These are phyloP conservation scores for Lasioglossum albipes DNA, from an alignment of 1,140 invertebrate genomes.

Conservation along the genomic window DNA sequence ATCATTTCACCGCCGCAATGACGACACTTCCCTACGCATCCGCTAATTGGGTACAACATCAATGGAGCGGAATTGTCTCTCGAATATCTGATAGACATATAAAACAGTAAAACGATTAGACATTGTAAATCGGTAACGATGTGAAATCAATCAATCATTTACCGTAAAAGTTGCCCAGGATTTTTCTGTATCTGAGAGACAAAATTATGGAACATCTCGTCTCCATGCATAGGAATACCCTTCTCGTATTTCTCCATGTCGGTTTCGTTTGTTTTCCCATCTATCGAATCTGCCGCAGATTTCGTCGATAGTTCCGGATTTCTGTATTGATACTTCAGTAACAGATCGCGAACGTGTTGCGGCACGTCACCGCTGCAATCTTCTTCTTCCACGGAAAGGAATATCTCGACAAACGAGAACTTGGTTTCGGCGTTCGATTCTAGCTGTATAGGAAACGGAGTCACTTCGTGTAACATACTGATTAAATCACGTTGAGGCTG, in stretches of 20 bases:
- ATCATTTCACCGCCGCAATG: slow-evolving; percentile 86
- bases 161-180: slow-evolving; percentile 91
- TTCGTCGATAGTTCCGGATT: slow-evolving; percentile 77
- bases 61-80: slow-evolving; percentile 84
- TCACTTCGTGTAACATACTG: slow-evolving; percentile 82
- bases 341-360: slow-evolving; percentile 84
- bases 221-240: slow-evolving; percentile 87
- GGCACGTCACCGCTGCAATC: slow-evolving; percentile 70
- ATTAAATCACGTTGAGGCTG: slow-evolving; percentile 83
- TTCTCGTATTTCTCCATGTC: slow-evolving; percentile 88
- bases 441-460: slow-evolving; percentile 78
- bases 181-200: slow-evolving; percentile 86
- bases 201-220: slow-evolving; percentile 90
- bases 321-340: slow-evolving; percentile 83
- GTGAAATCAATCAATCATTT: slow-evolving; percentile 38
- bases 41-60: slow-evolving; percentile 83
- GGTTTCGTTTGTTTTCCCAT: slow-evolving; percentile 64
- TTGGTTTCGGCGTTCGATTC: slow-evolving; percentile 67
- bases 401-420: slow-evolving; percentile 79
- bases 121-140: slow-evolving; percentile 20
- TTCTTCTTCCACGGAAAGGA: slow-evolving; percentile 84
- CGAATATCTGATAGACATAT: slow-evolving; percentile 82
- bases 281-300: slow-evolving; percentile 62
- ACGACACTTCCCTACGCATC: slow-evolving; percentile 82
- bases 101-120: slow-evolving; percentile 24